Conservation (phyloP, 2,888 invertebrate species). For the Catocala fraxini region DNA sequence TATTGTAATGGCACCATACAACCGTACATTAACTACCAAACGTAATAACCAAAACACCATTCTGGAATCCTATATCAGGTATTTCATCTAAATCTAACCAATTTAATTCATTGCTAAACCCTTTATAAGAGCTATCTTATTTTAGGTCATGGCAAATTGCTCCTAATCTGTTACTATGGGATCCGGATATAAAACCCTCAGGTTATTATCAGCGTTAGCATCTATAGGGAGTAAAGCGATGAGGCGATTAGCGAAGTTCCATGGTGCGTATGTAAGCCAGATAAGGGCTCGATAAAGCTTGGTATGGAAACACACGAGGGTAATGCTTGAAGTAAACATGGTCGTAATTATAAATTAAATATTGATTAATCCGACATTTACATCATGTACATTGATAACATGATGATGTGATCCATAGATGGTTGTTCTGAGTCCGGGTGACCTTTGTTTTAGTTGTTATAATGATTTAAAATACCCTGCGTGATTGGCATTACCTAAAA, state of each 20-base stretch:
- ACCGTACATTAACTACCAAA: background rate
- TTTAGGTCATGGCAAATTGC: conserved; percentile 78
- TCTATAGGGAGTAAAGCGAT: conserved; percentile 74
- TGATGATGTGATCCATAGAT: too few relatives aligned
- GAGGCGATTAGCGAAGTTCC: conserved; percentile 78
- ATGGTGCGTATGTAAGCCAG: conserved; percentile 71
- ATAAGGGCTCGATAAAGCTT: conserved; percentile 71
- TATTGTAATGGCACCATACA: background rate
- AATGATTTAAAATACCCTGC: too few relatives aligned
- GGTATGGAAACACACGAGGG: conserved; percentile 35
- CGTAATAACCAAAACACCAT: conserved; percentile 29
- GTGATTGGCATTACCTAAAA: too few relatives aligned
- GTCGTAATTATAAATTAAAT: too few relatives aligned
- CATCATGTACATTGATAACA: too few relatives aligned
- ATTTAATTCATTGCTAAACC: conserved; percentile 49
- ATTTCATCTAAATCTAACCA: conserved; percentile 42
- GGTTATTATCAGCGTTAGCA: conserved; percentile 71
- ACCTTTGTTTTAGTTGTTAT: too few relatives aligned
- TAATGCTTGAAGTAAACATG: too few relatives aligned
- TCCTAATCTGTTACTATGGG: conserved; percentile 73
- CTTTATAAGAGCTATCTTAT: conserved; percentile 63
- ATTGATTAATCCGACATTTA: too few relatives aligned
- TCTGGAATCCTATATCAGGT: conserved; percentile 36
- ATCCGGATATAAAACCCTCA: conserved; percentile 75
- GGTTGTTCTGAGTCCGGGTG: too few relatives aligned